These are phyloP conservation scores for Seriola rivoliana DNA, from an alignment of 2,113 vertebrate genomes.

Conservation along the genomic window DNA sequence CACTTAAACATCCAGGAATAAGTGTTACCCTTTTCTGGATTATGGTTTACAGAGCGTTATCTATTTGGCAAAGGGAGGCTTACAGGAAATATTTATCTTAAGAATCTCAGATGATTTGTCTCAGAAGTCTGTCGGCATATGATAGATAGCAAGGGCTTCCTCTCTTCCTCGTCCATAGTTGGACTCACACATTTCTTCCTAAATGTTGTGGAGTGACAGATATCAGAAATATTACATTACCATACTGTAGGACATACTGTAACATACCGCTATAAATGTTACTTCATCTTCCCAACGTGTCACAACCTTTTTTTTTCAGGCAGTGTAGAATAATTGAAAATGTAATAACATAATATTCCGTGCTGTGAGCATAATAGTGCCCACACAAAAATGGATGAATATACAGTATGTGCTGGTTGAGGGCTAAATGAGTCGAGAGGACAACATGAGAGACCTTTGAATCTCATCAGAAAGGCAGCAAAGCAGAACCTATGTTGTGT, in stretches of 20 bases:
- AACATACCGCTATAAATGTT: conserved; percentile 20
- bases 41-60: conserved; percentile 7
- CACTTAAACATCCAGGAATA: conserved; percentile 36
- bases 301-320: conserved; percentile 22
- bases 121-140: not conserved
- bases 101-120: conserved; percentile 46
- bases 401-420: conserved; percentile 1
- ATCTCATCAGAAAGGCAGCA: conserved; percentile 1
- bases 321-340: conserved; percentile 41
- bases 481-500: conserved; percentile 1
- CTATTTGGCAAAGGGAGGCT: conserved; percentile 20
- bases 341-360: conserved; percentile 16
- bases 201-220: not conserved
- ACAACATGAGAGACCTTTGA: conserved; percentile 29
- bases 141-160: conserved; percentile 21
- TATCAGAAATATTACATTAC: conserved; percentile 5
- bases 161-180: not conserved
- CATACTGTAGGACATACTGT: not conserved
- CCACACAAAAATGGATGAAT: conserved; percentile 34
- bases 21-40: conserved; percentile 20
- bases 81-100: conserved; percentile 53
- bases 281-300: conserved; percentile 11
- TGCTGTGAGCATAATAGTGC: conserved; percentile 18
- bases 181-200: not conserved
- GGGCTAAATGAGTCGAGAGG: conserved; percentile 23